Percentiles rank a stretch among this genome's conserved stretches.
phyloP scores from a whole-genome alignment of 2,888 invertebrate genomes.

The Drosophila buzzatii region DNA sequence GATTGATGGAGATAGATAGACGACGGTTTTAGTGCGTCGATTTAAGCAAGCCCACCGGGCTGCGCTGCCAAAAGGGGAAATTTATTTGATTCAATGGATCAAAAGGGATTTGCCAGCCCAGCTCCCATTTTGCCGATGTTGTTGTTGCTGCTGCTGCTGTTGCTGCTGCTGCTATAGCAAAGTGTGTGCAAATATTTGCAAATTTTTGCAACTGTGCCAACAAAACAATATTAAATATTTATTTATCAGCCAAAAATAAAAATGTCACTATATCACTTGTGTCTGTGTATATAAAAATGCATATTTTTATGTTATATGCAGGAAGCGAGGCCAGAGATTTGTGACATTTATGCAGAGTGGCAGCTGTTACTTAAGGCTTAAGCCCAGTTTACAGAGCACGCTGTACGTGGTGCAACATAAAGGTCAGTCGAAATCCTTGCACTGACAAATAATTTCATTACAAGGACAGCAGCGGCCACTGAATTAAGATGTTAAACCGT shows the following conservation, averaged over 20 bases:
- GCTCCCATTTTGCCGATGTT: neutral
- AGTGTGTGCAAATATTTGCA: conserved; percentile 56
- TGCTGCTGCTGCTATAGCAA: conserved; percentile 25
- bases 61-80: neutral
- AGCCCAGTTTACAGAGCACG: conserved; percentile 2
- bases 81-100: conserved; percentile 23
- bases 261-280: neutral
- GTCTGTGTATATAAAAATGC: neutral
- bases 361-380: conserved; percentile 26
- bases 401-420: conserved; percentile 11
- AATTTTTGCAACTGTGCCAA: conserved; percentile 47
- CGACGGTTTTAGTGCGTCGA: conserved; percentile 43
- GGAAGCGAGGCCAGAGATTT: conserved; percentile 19
- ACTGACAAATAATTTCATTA: conserved; percentile 77
- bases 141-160: neutral
- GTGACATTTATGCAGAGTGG: conserved; percentile 24
- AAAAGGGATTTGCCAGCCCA: conserved; percentile 38
- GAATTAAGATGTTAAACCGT: conserved; percentile 55
- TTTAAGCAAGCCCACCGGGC: conserved; percentile 42
- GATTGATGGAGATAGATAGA: conserved; percentile 7
- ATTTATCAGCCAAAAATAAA: conserved; percentile 22
- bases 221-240: conserved; percentile 51
- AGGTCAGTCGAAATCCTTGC: conserved; percentile 37
- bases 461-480: conserved; percentile 48
- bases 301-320: neutral